Conservation (phyloP, 2,888 invertebrate species). For the Ferdinandea cuprea region DNA sequence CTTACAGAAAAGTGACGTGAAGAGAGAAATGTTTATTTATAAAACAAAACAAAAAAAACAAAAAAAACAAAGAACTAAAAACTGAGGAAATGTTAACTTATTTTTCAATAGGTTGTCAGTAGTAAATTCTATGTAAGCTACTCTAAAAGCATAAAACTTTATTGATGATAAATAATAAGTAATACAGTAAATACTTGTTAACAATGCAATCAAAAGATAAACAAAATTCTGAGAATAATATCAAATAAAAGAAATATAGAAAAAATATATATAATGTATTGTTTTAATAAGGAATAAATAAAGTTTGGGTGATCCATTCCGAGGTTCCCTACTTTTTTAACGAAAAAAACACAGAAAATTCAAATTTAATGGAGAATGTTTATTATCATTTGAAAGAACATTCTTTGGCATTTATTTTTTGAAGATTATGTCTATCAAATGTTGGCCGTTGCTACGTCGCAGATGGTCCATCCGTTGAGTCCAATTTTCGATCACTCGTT, state of each 20-base stretch:
- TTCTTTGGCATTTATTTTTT: too few relatives aligned
- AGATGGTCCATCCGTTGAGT: too few relatives aligned
- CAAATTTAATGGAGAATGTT: too few relatives aligned
- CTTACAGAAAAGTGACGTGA: conserved; percentile 44
- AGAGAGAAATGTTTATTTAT: conserved; percentile 60
- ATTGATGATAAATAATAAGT: conserved; percentile 51
- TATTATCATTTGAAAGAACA: too few relatives aligned
- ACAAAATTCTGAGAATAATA: conserved; percentile 65
- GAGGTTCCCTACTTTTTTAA: too few relatives aligned
- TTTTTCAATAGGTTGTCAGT: conserved; percentile 72
- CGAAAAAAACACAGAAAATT: too few relatives aligned
- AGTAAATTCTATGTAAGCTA: conserved; percentile 69
- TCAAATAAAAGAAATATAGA: conserved; percentile 70
- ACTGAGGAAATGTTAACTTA: conserved; percentile 70
- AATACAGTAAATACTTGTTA: conserved; percentile 64
- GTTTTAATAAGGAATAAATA: neutral
- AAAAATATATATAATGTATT: conserved; percentile 6
- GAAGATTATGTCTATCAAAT: too few relatives aligned
- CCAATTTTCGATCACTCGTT: too few relatives aligned
- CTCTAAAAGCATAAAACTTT: conserved; percentile 61
- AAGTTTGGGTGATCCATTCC: too few relatives aligned
- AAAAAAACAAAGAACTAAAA: conserved; percentile 15
- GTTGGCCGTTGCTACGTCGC: too few relatives aligned
- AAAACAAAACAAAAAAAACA: conserved; percentile 16
- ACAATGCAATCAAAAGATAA: conserved; percentile 62